Evolutionary conservation across 2,797 vertebrate genomes (phyloP).

Genomic region (Columba guinea): DNA sequence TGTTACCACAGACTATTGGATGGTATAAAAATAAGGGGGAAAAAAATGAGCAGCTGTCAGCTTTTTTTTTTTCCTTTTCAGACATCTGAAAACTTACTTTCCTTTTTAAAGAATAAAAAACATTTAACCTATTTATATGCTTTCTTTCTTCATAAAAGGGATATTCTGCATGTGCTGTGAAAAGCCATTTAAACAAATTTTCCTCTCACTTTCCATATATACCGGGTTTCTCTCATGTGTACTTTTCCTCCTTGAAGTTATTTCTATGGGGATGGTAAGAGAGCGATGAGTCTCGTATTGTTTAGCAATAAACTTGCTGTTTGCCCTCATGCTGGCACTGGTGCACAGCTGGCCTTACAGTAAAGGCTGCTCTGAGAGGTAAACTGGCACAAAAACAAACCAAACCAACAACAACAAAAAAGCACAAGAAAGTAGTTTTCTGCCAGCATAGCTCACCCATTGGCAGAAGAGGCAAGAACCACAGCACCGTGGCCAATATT

Average conservation of each 20-base stretch:
- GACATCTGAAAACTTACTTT: neutral
- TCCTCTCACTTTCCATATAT: accelerated
- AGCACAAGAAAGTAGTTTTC: neutral
- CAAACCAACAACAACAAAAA: neutral
- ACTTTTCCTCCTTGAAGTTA: neutral
- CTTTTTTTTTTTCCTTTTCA: neutral
- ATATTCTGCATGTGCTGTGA: neutral
- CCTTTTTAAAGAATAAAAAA: neutral
- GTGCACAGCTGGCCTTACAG: neutral
- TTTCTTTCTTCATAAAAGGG: neutral
- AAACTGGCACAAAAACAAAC: neutral
- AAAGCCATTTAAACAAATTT: neutral
- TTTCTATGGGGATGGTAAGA: neutral
- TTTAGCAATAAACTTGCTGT: accelerated
- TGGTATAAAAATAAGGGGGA: neutral
- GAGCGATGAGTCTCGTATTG: accelerated
- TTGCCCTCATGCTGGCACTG: neutral
- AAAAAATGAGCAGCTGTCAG: neutral
- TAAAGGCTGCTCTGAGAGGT: neutral
- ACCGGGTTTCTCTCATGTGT: neutral
- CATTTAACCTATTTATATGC: neutral
- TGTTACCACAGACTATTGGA: neutral
- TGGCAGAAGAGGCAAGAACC: neutral
- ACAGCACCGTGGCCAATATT: neutral
- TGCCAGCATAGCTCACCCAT: neutral